Conservation (phyloP, 2,888 invertebrate species). For the Anthrax anthrax region DNA sequence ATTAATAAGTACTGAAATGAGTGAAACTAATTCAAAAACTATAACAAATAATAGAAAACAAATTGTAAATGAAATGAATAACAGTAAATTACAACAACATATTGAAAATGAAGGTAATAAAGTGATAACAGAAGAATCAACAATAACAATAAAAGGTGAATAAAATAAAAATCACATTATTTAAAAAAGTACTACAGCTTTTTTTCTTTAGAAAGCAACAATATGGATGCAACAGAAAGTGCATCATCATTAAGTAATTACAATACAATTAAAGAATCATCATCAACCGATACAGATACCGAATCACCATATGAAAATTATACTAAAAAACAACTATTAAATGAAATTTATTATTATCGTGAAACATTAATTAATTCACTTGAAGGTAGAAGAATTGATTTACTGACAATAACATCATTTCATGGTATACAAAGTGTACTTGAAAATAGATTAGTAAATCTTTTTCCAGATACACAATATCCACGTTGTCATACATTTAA, state of each 20-base stretch:
- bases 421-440: conserved; percentile 57
- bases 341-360: conserved; percentile 71
- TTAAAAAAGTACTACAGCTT: too few species aligned
- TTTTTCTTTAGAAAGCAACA: neutral
- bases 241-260: neutral
- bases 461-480: conserved; percentile 54
- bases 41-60: neutral
- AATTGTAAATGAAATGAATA: neutral
- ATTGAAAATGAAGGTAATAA: neutral
- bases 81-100: neutral
- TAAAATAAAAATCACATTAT: too few species aligned
- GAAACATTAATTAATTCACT: conserved; percentile 67
- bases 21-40: neutral
- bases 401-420: conserved; percentile 69
- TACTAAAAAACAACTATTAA: conserved; percentile 20
- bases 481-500: conserved; percentile 60
- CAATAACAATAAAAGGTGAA: too few species aligned
- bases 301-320: conserved; percentile 2
- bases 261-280: too few species aligned
- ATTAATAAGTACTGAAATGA: neutral
- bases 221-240: neutral
- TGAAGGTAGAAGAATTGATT: conserved; percentile 62
- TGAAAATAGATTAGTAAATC: conserved; percentile 54
- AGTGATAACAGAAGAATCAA: neutral
- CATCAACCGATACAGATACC: neutral